These are phyloP conservation scores for Tetragonula carbonaria DNA, from an alignment of 2,888 invertebrate species.

Conservation along the genomic window DNA sequence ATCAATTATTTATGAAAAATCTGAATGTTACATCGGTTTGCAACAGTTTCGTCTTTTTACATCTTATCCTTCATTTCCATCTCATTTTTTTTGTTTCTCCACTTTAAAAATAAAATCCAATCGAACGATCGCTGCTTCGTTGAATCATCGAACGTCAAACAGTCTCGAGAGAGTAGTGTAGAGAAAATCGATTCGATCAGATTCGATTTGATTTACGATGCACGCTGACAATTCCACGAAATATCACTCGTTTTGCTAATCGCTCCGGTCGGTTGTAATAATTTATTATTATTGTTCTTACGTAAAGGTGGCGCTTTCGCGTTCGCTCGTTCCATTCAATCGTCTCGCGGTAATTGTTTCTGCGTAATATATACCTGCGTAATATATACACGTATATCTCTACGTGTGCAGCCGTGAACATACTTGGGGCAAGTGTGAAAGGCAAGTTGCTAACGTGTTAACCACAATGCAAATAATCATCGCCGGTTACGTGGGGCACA, in stretches of 20 bases:
- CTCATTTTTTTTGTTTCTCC: no score
- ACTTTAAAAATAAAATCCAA: not conserved
- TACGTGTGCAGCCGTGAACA: not conserved
- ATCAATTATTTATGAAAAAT: not conserved
- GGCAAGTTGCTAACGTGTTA: not conserved
- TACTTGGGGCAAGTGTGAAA: not conserved
- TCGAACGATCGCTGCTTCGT: not conserved
- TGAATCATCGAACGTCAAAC: not conserved
- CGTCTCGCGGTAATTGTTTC: slow-evolving; percentile 2
- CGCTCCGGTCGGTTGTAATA: not conserved
- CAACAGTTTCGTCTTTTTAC: not conserved
- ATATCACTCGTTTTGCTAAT: not conserved
- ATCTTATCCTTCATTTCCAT: not conserved
- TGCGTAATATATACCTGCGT: not conserved
- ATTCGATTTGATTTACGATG: not conserved
- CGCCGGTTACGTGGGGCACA: not conserved
- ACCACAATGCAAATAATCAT: not conserved
- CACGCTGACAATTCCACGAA: not conserved
- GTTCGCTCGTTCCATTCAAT: slow-evolving; percentile 12
- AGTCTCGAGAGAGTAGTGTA: not conserved
- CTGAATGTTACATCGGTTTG: not conserved
- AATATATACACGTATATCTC: not conserved
- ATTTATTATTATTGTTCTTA: slow-evolving; percentile 15
- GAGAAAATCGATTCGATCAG: slow-evolving; percentile 45
- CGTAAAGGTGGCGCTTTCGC: slow-evolving; percentile 1